A percentile compares a stretch with the other conserved stretches of the same genome.
Conservation (phyloP, 2,797 vertebrate genomes). For the Gymnodraco acuticeps region DNA sequence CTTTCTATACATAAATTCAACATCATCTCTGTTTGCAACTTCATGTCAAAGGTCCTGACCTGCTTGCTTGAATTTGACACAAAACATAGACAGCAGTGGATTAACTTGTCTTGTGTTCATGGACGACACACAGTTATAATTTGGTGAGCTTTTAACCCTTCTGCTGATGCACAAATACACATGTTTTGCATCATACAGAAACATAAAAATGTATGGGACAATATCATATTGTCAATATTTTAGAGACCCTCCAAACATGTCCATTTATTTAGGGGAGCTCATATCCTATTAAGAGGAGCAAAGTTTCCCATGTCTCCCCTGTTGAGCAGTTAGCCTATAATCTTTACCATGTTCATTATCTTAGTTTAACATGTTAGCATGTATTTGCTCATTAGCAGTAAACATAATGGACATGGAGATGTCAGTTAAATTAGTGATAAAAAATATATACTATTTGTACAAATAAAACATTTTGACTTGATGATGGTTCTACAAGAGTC, state of each 20-base stretch:
- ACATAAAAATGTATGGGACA: not conserved
- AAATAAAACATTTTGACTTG: not conserved
- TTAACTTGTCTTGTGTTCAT: constrained; percentile 19
- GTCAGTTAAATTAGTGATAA: not conserved
- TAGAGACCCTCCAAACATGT: no score
- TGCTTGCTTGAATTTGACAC: constrained; percentile 38
- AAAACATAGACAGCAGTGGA: constrained; percentile 27
- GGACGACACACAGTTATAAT: constrained; percentile 8
- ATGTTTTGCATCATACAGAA: not conserved
- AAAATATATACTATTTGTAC: not conserved
- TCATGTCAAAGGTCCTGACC: constrained; percentile 42
- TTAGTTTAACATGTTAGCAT: not conserved
- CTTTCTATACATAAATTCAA: constrained; percentile 13
- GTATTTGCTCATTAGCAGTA: not conserved
- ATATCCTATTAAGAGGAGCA: no score
- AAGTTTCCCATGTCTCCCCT: no score
- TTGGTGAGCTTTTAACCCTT: not conserved
- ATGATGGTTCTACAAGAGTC: not conserved
- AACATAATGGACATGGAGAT: not conserved
- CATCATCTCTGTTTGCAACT: constrained; percentile 35
- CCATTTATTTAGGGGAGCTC: no score
- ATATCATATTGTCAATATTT: no score
- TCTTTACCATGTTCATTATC: not conserved
- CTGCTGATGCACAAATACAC: not conserved
- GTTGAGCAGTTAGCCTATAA: not conserved